Percentiles rank a stretch among this genome's conserved stretches.
Conservation (phyloP, 2,113 vertebrate genomes). For the Chaetodon trifascialis region DNA sequence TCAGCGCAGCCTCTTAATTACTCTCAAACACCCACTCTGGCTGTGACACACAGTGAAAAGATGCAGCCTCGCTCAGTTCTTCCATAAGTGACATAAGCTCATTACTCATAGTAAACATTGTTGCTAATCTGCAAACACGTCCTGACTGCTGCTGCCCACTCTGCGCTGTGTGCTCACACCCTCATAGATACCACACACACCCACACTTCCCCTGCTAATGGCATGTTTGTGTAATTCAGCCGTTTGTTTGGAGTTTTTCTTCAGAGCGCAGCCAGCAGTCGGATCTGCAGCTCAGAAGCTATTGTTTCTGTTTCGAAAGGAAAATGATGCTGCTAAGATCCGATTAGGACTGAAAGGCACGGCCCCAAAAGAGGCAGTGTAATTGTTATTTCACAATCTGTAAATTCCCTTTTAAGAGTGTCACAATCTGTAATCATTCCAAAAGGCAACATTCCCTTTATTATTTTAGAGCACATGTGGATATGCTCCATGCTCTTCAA, state of each 20-base stretch:
- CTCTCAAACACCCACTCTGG: constrained; percentile 38
- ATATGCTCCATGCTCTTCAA: constrained; percentile 4
- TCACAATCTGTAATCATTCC: constrained; percentile 38
- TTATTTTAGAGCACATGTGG: constrained; percentile 24
- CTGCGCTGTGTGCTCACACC: constrained; percentile 43
- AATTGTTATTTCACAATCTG: constrained; percentile 48
- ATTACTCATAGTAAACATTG: constrained; percentile 60
- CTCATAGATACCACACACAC: constrained; percentile 27
- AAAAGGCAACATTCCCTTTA: constrained; percentile 25
- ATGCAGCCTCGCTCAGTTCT: constrained; percentile 45
- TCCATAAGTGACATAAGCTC: constrained; percentile 65
- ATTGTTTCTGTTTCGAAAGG: constrained; percentile 32
- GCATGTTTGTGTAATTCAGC: constrained; percentile 59
- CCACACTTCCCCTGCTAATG: constrained; percentile 41
- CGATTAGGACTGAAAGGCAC: constrained; percentile 14
- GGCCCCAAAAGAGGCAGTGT: neutral
- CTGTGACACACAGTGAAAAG: constrained; percentile 38
- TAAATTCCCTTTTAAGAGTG: constrained; percentile 43
- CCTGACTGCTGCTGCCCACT: constrained; percentile 52
- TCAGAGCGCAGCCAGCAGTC: constrained; percentile 12
- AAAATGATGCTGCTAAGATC: constrained; percentile 3
- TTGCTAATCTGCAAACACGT: constrained; percentile 64
- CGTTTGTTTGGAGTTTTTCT: constrained; percentile 40
- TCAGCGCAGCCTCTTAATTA: constrained; percentile 36
- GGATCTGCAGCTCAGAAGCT: neutral